Percentiles rank a stretch among this genome's conserved stretches.
These are phyloP conservation scores for Carabus problematicus DNA, from an alignment of 2,888 invertebrate genomes.

Conservation along the genomic window DNA sequence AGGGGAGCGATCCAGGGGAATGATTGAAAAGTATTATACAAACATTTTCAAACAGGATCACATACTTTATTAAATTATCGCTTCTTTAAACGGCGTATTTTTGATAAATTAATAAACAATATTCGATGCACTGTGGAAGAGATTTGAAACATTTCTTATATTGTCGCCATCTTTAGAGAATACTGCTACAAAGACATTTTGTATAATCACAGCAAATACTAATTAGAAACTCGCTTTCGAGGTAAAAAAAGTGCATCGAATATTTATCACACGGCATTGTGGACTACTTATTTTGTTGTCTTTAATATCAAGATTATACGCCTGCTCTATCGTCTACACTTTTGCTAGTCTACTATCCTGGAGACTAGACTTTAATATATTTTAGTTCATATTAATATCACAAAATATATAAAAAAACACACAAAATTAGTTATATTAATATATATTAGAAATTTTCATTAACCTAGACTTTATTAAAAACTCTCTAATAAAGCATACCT, in stretches of 20 bases:
- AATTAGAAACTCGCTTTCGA: slow-evolving; percentile 18
- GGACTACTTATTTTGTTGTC: not conserved
- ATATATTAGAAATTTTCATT: too few relatives aligned
- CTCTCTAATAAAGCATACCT: too few relatives aligned
- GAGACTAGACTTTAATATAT: slow-evolving; percentile 14
- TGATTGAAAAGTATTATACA: not conserved
- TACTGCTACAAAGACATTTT: not conserved
- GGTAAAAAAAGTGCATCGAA: slow-evolving; percentile 19
- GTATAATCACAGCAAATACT: slow-evolving; percentile 21
- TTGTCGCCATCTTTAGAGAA: not conserved
- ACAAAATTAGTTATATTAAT: too few relatives aligned
- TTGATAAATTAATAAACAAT: too few relatives aligned
- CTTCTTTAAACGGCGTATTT: too few relatives aligned
- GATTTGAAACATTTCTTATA: too few relatives aligned
- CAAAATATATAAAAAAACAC: not conserved
- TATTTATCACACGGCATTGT: slow-evolving; percentile 12
- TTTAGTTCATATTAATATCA: slow-evolving; percentile 12
- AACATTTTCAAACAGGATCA: too few relatives aligned
- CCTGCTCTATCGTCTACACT: not conserved
- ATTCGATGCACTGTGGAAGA: too few relatives aligned
- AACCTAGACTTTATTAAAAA: too few relatives aligned
- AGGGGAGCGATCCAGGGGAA: not conserved
- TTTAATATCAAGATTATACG: not conserved
- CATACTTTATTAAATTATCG: too few relatives aligned
- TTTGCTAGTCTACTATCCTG: not conserved